A percentile compares a stretch with the other conserved stretches of the same genome.
phyloP scores from a whole-genome alignment of 2,797 vertebrate genomes.

The Mareca strepera region DNA sequence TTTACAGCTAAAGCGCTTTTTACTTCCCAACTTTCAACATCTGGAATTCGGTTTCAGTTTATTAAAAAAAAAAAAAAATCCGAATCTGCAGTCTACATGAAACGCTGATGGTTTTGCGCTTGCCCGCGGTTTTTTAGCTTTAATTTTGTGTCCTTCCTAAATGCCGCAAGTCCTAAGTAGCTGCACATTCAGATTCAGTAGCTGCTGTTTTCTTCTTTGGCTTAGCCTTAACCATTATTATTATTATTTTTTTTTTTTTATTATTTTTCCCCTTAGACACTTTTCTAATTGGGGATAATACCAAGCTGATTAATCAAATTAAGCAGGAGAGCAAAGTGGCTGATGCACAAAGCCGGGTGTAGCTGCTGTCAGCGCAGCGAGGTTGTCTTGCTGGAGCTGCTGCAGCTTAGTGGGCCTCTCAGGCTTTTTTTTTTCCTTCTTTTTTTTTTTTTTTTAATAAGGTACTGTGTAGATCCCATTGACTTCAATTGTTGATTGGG shows the following conservation, averaged over 20 bases:
- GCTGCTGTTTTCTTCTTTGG: neutral
- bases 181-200: constrained; percentile 21
- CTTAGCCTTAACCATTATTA: neutral
- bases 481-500: constrained; percentile 64
- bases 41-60: constrained; percentile 64
- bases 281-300: constrained; percentile 65
- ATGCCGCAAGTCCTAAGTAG: neutral
- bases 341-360: constrained; percentile 23
- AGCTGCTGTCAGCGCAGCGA: neutral
- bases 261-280: constrained; percentile 1
- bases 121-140: constrained; percentile 35
- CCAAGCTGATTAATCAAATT: constrained; percentile 65
- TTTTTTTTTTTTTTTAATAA: constrained; percentile 15
- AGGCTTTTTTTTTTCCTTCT: neutral
- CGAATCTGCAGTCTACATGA: constrained; percentile 43
- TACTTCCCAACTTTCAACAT: constrained; percentile 62
- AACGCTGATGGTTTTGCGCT: constrained; percentile 56
- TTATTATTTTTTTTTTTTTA: neutral
- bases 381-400: neutral
- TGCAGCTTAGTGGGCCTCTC: constrained; percentile 47
- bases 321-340: constrained; percentile 44
- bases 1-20: constrained; percentile 68
- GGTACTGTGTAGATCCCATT: constrained; percentile 39
- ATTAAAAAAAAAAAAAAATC: constrained; percentile 58
- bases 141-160: constrained; percentile 25